Evolutionary conservation across 2,888 invertebrate species (phyloP).

Genomic region (Temnothorax rugatulus): DNA sequence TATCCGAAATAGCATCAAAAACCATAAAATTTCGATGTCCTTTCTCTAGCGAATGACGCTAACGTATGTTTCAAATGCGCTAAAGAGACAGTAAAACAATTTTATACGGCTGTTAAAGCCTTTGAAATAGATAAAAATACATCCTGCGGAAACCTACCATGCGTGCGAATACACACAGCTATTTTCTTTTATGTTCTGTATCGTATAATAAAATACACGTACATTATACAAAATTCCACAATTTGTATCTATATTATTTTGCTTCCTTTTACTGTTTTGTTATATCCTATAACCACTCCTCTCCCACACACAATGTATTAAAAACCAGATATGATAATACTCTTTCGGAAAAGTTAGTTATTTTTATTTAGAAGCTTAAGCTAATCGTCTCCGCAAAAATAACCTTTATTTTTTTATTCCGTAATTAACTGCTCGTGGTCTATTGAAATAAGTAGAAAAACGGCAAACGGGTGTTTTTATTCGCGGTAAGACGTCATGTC

Average conservation of each 20-base stretch:
- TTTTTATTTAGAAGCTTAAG: neutral
- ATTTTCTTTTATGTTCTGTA: constrained; percentile 48
- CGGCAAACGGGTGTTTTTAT: constrained; percentile 59
- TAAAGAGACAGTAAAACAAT: constrained; percentile 45
- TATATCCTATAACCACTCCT: neutral
- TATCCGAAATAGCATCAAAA: constrained; percentile 20
- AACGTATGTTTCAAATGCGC: constrained; percentile 18
- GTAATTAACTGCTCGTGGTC: constrained; percentile 23
- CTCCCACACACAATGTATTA: neutral
- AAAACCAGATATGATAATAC: neutral
- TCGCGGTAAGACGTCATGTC: constrained; percentile 57
- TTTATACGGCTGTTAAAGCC: constrained; percentile 55
- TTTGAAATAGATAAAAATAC: constrained; percentile 48
- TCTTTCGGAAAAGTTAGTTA: neutral
- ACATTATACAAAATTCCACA: constrained; percentile 32
- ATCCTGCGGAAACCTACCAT: constrained; percentile 27
- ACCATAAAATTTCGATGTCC: constrained; percentile 28
- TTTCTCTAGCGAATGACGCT: neutral
- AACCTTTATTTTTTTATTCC: constrained; percentile 30
- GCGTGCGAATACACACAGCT: constrained; percentile 12
- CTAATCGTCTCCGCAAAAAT: neutral
- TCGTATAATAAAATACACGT: neutral
- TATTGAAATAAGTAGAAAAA: constrained; percentile 25
- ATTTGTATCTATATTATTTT: constrained; percentile 30
- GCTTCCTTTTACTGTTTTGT: neutral